Base-by-base conservation (phyloP, 2,797 vertebrate species). In the Channallabes apus region DNA sequence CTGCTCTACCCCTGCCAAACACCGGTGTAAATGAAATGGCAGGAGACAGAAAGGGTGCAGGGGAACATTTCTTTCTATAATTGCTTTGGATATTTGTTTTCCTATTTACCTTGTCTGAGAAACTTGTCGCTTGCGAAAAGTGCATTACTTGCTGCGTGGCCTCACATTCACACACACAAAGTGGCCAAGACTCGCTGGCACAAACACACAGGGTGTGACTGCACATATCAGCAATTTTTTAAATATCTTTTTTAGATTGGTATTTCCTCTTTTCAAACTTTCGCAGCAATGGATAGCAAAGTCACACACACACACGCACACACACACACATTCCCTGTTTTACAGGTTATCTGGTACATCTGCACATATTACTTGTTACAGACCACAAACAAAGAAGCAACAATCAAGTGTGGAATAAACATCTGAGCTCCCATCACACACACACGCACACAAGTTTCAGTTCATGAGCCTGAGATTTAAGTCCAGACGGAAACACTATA, bases 31-130 rank as follows among this genome's bases (percentile, higher is more conserved):
- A 85, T 61, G 46, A 67, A 88, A 87, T 64, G 71, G 41, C 51
- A 82, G 76, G 64, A 84, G 69, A 83, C 77, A 65, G 18, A 84
- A 68, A 80, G 54, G 24, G 75, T 35, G n/a, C 75, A 32, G 76
- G 5, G 15, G 14, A 73, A 81, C 68, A 72, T 65, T 85, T 80
- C 67, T 58, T 82, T 69, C 82, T 67, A 18, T 67, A 71, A 82
- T 86, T 72, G 69, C 76, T 77, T 77, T 73, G 80, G 82, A 56
- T 86, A 64, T 86, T 84, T 77, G 71, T 80, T 84, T 62, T 86
- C 81, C 71, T 84, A 67, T 72, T 84, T 85, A 84, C 61, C 51
- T 77, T 46, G 82, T 76, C 22, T 41, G 62, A 85, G n/a, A 87
- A 82, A 76, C 32, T 24, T 76, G 80, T 59, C 69, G 29, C 38